Conservation (phyloP, 2,888 invertebrate genomes). For the Xiphydria camelus region DNA sequence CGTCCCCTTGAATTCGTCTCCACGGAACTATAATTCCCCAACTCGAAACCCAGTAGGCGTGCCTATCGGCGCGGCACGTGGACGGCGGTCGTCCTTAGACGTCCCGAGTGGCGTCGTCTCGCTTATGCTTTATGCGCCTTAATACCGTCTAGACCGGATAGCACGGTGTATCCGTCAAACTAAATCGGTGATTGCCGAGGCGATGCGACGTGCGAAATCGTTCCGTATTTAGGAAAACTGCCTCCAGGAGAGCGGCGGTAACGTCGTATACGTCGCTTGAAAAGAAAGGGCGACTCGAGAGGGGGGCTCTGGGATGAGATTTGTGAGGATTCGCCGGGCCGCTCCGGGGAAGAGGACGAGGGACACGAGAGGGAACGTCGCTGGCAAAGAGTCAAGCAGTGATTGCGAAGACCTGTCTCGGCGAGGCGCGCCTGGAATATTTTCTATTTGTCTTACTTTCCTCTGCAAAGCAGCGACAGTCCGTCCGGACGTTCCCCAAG, state of each 20-base stretch:
- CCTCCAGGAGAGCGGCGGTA: conserved; percentile 17
- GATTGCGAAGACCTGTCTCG: conserved; percentile 54
- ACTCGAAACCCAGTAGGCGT: too few relatives aligned
- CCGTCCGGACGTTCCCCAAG: background rate
- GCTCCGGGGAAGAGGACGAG: background rate
- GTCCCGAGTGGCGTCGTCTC: too few relatives aligned
- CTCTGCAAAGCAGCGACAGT: too few relatives aligned
- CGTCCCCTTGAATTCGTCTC: too few relatives aligned
- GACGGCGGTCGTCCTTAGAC: conserved; percentile 9
- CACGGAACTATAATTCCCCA: conserved; percentile 14
- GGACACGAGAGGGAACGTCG: conserved; percentile 19
- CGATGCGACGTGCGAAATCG: conserved; percentile 37
- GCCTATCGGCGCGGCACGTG: conserved; percentile 2
- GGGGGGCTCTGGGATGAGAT: too few relatives aligned
- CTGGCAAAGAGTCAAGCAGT: conserved; percentile 54
- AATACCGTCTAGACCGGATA: conserved; percentile 51
- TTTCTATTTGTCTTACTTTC: conserved; percentile 34
- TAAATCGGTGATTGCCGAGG: conserved; percentile 47
- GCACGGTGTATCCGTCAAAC: conserved; percentile 41
- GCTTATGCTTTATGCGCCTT: conserved; percentile 32
- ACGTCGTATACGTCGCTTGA: background rate
- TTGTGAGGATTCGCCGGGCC: too few relatives aligned
- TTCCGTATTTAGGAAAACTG: conserved; percentile 40
- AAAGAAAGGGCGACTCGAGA: conserved; percentile 6
- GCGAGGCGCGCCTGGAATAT: conserved; percentile 48